Conservation (phyloP, 2,797 vertebrate species). For the Carapus acus region DNA sequence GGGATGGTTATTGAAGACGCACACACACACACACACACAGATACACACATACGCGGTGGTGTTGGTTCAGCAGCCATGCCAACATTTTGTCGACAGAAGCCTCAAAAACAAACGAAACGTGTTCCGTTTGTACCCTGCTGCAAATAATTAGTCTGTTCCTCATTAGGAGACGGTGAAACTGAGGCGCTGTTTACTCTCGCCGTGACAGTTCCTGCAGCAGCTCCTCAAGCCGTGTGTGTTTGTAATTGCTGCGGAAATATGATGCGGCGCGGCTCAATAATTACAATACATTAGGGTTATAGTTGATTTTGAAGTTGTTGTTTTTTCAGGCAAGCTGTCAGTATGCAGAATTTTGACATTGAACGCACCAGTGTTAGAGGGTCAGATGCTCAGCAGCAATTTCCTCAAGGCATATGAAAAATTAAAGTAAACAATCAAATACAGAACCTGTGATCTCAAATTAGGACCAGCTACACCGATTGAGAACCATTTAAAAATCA, state of each 20-base stretch:
- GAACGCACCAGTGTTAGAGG: not conserved
- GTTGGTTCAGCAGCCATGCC: conserved; percentile 12
- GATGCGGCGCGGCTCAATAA: conserved; percentile 19
- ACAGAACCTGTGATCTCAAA: too few species aligned
- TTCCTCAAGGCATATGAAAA: too few species aligned
- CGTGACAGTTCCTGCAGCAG: conserved; percentile 35
- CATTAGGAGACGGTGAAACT: conserved; percentile 47
- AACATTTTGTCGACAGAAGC: conserved; percentile 1
- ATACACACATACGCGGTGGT: too few species aligned
- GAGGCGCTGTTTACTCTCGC: conserved; percentile 24
- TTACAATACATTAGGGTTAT: conserved; percentile 19
- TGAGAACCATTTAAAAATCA: too few species aligned
- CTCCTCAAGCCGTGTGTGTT: conserved; percentile 38
- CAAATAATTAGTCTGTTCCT: conserved; percentile 34
- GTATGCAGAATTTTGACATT: conserved; percentile 17
- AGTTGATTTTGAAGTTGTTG: not conserved
- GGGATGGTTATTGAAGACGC: conserved; percentile 1
- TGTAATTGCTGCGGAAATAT: conserved; percentile 42
- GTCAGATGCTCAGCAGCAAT: too few species aligned
- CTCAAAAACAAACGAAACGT: conserved; percentile 27
- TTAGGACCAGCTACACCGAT: too few species aligned
- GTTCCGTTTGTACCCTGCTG: conserved; percentile 23
- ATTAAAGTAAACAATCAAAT: too few species aligned
- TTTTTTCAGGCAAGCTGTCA: conserved; percentile 1
- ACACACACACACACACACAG: too few species aligned